Evolutionary conservation across 2,797 vertebrate genomes (phyloP).

Genomic region (Molossus molossus): DNA sequence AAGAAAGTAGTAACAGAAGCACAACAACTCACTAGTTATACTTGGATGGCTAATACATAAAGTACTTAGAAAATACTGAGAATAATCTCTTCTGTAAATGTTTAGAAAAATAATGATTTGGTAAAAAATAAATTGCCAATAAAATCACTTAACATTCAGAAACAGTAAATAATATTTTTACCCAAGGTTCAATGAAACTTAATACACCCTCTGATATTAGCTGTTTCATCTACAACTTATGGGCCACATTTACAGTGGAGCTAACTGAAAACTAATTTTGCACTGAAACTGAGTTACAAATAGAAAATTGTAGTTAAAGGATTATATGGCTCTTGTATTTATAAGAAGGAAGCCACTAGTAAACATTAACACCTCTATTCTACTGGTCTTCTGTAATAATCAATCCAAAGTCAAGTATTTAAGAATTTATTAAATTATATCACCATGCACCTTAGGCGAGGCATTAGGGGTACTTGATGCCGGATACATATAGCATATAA

Average conservation of each 20-base stretch:
- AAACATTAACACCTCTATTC: constrained; percentile 13
- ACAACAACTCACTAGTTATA: constrained; percentile 22
- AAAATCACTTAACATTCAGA: not conserved
- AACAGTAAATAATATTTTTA: constrained; percentile 14
- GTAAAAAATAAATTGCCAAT: constrained; percentile 42
- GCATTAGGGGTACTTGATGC: not conserved
- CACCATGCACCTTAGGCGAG: not conserved
- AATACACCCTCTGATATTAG: not conserved
- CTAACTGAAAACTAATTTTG: constrained; percentile 53
- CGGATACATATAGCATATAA: not conserved
- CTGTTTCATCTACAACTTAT: not conserved
- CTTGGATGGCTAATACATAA: not conserved
- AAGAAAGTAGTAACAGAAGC: constrained; percentile 17
- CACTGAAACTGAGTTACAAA: constrained; percentile 59
- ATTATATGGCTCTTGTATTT: not conserved
- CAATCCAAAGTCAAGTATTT: constrained; percentile 63
- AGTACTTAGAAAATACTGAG: constrained; percentile 20
- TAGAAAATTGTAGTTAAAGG: not conserved
- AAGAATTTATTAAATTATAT: not conserved
- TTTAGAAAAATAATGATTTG: constrained; percentile 22
- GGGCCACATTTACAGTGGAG: not conserved
- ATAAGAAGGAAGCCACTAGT: not conserved
- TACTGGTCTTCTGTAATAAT: constrained; percentile 44
- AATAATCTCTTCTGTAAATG: constrained; percentile 34
- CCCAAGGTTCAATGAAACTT: not conserved